phyloP scores from a whole-genome alignment of 2,797 vertebrate genomes.

The Schizopygopsis pylzovi region DNA sequence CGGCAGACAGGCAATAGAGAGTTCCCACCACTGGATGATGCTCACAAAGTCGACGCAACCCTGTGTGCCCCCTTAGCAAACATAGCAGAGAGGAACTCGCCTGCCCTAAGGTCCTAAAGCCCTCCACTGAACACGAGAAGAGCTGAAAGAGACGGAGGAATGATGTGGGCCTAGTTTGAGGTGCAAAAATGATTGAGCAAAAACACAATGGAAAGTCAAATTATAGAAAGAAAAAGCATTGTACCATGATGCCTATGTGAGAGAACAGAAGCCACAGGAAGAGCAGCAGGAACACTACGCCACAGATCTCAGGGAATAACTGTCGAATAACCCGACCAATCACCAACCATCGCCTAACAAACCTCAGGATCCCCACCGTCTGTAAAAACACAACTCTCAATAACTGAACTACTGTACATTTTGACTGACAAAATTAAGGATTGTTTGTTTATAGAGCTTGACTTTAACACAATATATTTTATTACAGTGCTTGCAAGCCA shows the following conservation, averaged over 20 bases:
- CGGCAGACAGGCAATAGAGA: conserved; percentile 70
- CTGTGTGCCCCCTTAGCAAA: conserved; percentile 62
- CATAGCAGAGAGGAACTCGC: conserved; percentile 67
- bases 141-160: conserved; percentile 66
- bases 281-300: conserved; percentile 65
- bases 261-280: conserved; percentile 71
- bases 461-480: not conserved
- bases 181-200: not conserved
- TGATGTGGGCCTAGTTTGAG: not conserved
- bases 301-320: conserved; percentile 71
- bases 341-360: conserved; percentile 78
- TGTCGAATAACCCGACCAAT: conserved; percentile 74
- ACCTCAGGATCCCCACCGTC: conserved; percentile 75
- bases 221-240: not conserved
- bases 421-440: not conserved
- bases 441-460: not conserved
- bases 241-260: conserved; percentile 77
- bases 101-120: conserved; percentile 68
- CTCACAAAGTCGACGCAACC: conserved; percentile 66
- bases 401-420: not conserved
- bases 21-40: conserved; percentile 71
- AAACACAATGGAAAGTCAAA: not conserved
- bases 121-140: conserved; percentile 72
- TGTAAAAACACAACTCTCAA: conserved; percentile 54
- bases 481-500: not conserved